Percentiles rank a stretch among this genome's conserved stretches.
phyloP scores from a whole-genome alignment of 2,797 vertebrate genomes.

The Cryptoprocta ferox region DNA sequence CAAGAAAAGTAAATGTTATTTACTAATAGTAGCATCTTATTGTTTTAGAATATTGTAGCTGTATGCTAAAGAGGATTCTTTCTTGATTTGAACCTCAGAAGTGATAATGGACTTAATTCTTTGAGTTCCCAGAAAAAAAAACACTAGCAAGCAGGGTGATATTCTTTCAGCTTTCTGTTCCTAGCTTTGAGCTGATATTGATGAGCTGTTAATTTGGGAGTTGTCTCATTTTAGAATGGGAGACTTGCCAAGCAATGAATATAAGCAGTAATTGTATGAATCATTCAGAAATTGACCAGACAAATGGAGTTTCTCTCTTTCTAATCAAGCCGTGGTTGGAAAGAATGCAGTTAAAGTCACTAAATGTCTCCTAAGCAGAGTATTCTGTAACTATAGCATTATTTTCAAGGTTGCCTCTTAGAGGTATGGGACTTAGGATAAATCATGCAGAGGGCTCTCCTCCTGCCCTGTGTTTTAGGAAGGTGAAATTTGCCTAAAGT shows the following conservation, averaged over 20 bases:
- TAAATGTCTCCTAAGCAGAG: background rate
- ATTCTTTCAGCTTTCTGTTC: background rate
- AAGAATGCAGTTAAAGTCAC: background rate
- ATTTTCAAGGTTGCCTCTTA: background rate
- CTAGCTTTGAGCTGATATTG: background rate
- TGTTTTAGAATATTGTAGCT: conserved; percentile 31
- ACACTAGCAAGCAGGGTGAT: background rate
- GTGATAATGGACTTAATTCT: background rate
- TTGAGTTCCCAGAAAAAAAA: background rate
- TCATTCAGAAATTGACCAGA: conserved; percentile 9
- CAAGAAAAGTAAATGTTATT: conserved; percentile 60
- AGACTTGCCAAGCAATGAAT: background rate
- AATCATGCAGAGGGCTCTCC: background rate
- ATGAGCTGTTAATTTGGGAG: background rate
- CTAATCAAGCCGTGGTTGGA: background rate
- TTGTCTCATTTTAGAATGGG: background rate
- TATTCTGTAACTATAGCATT: background rate
- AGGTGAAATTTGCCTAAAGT: background rate
- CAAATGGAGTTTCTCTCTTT: background rate
- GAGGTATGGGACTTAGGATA: background rate
- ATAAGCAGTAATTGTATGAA: background rate
- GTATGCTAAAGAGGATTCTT: background rate
- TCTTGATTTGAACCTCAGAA: conserved; percentile 8
- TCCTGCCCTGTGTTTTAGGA: background rate
- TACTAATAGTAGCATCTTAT: background rate